These are phyloP conservation scores for Dasypolia templi DNA, from an alignment of 2,888 invertebrate species.

Conservation along the genomic window DNA sequence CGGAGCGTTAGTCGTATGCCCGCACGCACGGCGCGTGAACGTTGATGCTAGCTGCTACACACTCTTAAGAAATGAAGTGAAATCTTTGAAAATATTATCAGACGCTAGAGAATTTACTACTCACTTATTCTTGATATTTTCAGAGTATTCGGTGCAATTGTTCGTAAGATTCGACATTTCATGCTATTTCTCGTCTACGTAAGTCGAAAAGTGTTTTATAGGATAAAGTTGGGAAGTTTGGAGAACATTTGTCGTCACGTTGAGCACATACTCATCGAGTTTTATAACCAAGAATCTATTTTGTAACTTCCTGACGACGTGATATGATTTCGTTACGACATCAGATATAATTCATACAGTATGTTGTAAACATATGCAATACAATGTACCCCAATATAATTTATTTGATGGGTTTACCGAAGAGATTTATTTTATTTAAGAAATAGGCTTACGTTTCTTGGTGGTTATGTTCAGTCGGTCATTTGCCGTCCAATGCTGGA, in stretches of 20 bases:
- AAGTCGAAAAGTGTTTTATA: slow-evolving; percentile 56
- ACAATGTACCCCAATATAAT: slow-evolving; percentile 13
- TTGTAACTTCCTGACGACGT: slow-evolving; percentile 46
- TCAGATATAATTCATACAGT: slow-evolving; percentile 38
- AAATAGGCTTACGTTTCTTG: background rate
- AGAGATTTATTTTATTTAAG: background rate
- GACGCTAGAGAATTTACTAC: slow-evolving; percentile 41
- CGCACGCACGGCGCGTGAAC: no score
- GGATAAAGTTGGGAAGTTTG: slow-evolving; percentile 46
- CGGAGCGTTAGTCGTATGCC: no score
- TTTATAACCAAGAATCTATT: slow-evolving; percentile 55
- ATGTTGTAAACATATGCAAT: slow-evolving; percentile 27
- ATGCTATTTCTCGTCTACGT: slow-evolving; percentile 21
- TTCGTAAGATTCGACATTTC: slow-evolving; percentile 32
- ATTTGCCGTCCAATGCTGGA: no score
- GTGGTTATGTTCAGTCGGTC: background rate
- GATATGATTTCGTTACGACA: slow-evolving; percentile 40
- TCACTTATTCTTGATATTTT: slow-evolving; percentile 40
- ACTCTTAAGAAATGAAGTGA: slow-evolving; percentile 66
- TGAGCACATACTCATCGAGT: slow-evolving; percentile 57
- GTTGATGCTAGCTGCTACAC: no score
- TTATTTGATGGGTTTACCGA: slow-evolving; percentile 20
- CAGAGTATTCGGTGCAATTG: slow-evolving; percentile 42
- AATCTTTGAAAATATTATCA: slow-evolving; percentile 62
- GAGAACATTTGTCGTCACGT: slow-evolving; percentile 55